These are phyloP conservation scores for Manis pentadactyla DNA, from an alignment of 2,797 vertebrate species.

Conservation along the genomic window DNA sequence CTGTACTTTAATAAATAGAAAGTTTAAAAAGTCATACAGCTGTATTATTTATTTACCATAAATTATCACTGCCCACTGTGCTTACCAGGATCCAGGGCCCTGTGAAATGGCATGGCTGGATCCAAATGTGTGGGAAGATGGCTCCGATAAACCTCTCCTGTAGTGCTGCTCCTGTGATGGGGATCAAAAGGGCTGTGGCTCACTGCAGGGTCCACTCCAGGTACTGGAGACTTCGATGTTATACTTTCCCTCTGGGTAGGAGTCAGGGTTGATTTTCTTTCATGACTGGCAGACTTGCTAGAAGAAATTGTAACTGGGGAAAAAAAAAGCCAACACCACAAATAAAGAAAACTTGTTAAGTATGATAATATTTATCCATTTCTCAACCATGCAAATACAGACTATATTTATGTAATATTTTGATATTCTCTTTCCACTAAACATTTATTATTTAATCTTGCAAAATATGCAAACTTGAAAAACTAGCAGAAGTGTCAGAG, in stretches of 20 bases:
- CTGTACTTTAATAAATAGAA: neutral
- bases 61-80: neutral
- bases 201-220: conserved; percentile 91
- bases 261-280: conserved; percentile 95
- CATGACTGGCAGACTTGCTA: conserved; percentile 93
- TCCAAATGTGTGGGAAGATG: conserved; percentile 95
- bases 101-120: conserved; percentile 93
- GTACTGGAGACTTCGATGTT: conserved; percentile 95
- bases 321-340: conserved; percentile 20
- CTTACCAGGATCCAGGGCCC: conserved; percentile 95
- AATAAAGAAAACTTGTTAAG: conserved; percentile 25
- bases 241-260: conserved; percentile 95
- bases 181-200: conserved; percentile 97
- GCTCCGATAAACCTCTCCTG: conserved; percentile 93
- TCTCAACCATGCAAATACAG: conserved; percentile 24
- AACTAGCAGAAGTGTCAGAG: neutral
- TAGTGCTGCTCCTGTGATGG: conserved; percentile 92
- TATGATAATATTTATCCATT: neutral
- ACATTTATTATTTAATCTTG: neutral
- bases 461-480: neutral
- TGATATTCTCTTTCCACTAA: neutral
- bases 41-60: neutral
- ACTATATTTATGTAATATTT: neutral
- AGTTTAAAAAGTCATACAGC: neutral
- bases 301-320: conserved; percentile 90